Conservation (phyloP, 2,797 vertebrate species). For the Coregonus sp. region DNA sequence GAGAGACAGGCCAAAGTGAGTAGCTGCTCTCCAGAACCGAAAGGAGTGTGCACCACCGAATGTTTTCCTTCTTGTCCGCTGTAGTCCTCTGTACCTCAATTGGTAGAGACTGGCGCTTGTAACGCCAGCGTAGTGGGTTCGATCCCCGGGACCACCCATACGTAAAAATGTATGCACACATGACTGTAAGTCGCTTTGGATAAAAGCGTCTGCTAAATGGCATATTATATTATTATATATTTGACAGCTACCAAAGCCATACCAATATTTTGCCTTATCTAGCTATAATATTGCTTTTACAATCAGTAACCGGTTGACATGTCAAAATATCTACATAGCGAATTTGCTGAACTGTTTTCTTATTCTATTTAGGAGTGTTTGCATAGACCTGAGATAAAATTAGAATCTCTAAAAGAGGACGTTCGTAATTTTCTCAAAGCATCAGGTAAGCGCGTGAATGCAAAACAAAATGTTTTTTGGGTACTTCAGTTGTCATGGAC, state of each 20-base stretch:
- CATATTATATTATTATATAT: background rate
- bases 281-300: background rate
- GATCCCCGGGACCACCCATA: too few species aligned
- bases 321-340: background rate
- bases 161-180: too few species aligned
- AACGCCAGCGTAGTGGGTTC: too few species aligned
- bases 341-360: background rate
- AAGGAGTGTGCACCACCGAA: conserved; percentile 7
- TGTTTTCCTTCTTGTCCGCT: conserved; percentile 3
- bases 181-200: too few species aligned
- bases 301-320: background rate
- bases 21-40: conserved; percentile 12
- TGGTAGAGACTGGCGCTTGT: too few species aligned
- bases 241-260: background rate
- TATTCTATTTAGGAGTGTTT: conserved; percentile 81
- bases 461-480: background rate
- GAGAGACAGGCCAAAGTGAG: conserved; percentile 95
- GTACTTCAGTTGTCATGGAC: background rate
- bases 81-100: background rate
- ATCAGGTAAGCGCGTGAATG: conserved; percentile 77
- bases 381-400: conserved; percentile 88
- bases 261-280: background rate
- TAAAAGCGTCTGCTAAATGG: too few species aligned
- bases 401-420: conserved; percentile 93
- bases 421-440: conserved; percentile 88